Evolutionary conservation across 2,113 vertebrate species (phyloP), one percentile per base, ranked within the genome.

Genomic region (Pseudorasbora parva): DNA sequence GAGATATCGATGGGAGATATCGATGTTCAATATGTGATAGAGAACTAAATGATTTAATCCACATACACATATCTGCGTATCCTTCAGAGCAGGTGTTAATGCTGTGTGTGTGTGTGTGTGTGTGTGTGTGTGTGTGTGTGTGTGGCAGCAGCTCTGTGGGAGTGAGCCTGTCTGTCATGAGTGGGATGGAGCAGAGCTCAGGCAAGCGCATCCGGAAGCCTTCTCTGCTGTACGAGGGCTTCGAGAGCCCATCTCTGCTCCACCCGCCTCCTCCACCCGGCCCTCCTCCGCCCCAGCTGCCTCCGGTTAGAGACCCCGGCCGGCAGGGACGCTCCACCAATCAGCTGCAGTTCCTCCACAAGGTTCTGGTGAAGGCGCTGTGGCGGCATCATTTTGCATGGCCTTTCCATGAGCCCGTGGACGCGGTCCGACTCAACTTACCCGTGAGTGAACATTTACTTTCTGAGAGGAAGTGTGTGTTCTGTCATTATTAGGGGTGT

Each of bases 301-400:
- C 95, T 86, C 87, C 95, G 0, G 94, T 97, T 21, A 95, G 93
- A 60, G 97, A 97, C 51, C 94, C 96, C 5, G 94, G 91, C 76
- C 95, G 96, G 0, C 95, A 92, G 0, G 95, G 96, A 37, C 91
- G 96, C 49, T 87, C 95, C 73, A 98, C 97, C 80, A 98, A 98
- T 90, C 97, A 98, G 89, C 93, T 98, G 23, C 97, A 97, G 87
- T 98, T 95, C 80, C 95, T 98, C 78, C 96, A 97, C 91, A 98
- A 95, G 78, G 95, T 95, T 84, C 92, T 98, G 78, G 94, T 96
- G 89, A 97, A 97, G 85, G 96, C 92, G 1, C 90, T 98, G 12
- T 98, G 96, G 97, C 96, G 97, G 49, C 97, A 98, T 59, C 96
- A 98, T 88, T 98, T 98, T 8, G 96, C 97, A 0, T 98, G 97